Percentiles rank a stretch among this genome's conserved stretches.
phyloP scores from a whole-genome alignment of 2,888 invertebrate species.

The Drosophila nr. perissopoda region DNA sequence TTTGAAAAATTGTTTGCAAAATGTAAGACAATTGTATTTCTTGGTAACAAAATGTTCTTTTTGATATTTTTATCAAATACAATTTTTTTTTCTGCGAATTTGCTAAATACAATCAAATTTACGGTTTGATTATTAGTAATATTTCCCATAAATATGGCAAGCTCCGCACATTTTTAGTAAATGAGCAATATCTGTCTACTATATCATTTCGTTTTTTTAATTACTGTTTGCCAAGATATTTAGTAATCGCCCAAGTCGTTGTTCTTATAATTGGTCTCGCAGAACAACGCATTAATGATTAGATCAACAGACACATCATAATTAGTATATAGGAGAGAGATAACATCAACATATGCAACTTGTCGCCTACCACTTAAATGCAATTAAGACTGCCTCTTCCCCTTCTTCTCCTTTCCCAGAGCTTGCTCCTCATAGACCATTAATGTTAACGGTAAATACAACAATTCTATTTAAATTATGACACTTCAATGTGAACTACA shows the following conservation, averaged over 20 bases:
- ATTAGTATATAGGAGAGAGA: conserved; percentile 67
- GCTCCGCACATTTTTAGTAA: too few relatives aligned
- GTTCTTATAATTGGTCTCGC: conserved; percentile 17
- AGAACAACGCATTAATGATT: conserved; percentile 30
- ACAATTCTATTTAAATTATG: conserved; percentile 79
- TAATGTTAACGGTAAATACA: conserved; percentile 66
- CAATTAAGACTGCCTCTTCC: conserved; percentile 1
- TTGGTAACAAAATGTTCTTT: neutral
- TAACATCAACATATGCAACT: conserved; percentile 56
- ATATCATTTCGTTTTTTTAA: too few relatives aligned
- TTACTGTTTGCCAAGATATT: too few relatives aligned
- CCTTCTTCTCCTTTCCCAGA: neutral
- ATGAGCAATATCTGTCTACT: too few relatives aligned
- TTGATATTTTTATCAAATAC: neutral
- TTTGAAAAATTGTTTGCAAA: conserved; percentile 4
- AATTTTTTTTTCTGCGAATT: neutral
- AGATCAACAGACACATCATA: conserved; percentile 54
- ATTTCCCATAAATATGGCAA: neutral
- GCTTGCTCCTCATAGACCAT: conserved; percentile 15
- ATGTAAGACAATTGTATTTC: neutral
- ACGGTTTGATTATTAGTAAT: neutral
- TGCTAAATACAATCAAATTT: neutral
- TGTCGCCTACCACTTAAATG: conserved; percentile 44
- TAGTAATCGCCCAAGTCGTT: neutral
- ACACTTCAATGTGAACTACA: conserved; percentile 79